These are phyloP conservation scores for Oeneis ivallda DNA, from an alignment of 2,888 invertebrate genomes.

Conservation along the genomic window DNA sequence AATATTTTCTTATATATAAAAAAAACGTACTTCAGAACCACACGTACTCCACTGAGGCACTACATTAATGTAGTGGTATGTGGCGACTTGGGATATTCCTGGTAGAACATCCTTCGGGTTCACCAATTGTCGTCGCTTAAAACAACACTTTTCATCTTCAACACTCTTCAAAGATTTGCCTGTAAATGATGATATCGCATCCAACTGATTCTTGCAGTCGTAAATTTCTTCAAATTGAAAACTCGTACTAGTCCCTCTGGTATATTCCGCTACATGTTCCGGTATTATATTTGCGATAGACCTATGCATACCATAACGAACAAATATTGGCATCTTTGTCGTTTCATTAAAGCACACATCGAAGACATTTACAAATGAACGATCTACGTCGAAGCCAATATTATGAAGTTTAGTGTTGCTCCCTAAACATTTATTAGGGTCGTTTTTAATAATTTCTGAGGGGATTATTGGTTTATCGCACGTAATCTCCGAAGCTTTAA, in stretches of 20 bases:
- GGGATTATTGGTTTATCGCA: conserved; percentile 46
- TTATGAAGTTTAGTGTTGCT: conserved; percentile 44
- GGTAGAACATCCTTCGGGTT: conserved; percentile 52
- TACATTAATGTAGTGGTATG: conserved; percentile 54
- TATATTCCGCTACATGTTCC: conserved; percentile 22
- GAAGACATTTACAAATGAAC: conserved; percentile 45
- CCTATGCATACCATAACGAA: conserved; percentile 36
- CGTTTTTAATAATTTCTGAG: conserved; percentile 16
- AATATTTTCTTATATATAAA: not conserved
- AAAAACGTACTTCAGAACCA: conserved; percentile 45
- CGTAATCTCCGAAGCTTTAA: conserved; percentile 48
- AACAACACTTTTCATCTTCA: conserved; percentile 52
- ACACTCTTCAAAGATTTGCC: conserved; percentile 38
- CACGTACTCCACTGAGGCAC: conserved; percentile 63
- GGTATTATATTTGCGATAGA: conserved; percentile 36
- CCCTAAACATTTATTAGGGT: conserved; percentile 38
- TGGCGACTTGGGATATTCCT: conserved; percentile 51
- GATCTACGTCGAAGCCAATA: conserved; percentile 45
- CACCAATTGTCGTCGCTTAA: conserved; percentile 53
- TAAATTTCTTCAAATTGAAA: conserved; percentile 47
- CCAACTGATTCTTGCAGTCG: conserved; percentile 46
- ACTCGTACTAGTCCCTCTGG: conserved; percentile 23
- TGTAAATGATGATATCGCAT: conserved; percentile 39
- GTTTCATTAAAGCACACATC: conserved; percentile 51
- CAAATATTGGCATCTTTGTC: conserved; percentile 47